Conservation (phyloP, 2,113 vertebrate genomes). For the Euleptes europaea region DNA sequence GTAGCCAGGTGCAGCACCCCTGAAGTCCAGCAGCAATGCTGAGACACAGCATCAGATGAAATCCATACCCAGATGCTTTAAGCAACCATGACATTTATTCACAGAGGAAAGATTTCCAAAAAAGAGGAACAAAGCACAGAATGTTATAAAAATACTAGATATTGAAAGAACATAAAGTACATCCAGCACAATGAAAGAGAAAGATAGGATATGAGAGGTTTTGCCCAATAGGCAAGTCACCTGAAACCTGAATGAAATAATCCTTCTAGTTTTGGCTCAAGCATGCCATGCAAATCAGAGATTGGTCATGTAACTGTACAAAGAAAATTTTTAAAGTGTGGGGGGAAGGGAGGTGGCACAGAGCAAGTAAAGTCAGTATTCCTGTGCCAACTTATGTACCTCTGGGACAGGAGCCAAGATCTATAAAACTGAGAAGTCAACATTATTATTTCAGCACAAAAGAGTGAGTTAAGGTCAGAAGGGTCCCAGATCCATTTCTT, state of each 20-base stretch:
- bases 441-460: neutral
- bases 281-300: slow-evolving; percentile 16
- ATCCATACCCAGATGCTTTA: slow-evolving; percentile 4
- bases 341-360: neutral
- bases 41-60: slow-evolving; percentile 44
- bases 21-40: slow-evolving; percentile 43
- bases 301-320: neutral
- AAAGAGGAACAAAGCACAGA: neutral
- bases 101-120: neutral
- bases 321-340: neutral
- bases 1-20: slow-evolving; percentile 50
- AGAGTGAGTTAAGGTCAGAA: slow-evolving; percentile 24
- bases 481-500: neutral
- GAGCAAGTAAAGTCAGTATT: neutral
- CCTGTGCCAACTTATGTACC: neutral
- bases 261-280: neutral
- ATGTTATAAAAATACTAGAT: neutral
- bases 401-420: slow-evolving; percentile 1
- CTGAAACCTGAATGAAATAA: neutral
- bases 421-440: neutral
- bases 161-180: neutral
- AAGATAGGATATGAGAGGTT: neutral
- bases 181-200: neutral
- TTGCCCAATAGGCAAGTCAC: neutral
- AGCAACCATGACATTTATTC: neutral